These are phyloP conservation scores for Coenobita brevimanus DNA, from an alignment of 1,140 invertebrate species.

Conservation along the genomic window DNA sequence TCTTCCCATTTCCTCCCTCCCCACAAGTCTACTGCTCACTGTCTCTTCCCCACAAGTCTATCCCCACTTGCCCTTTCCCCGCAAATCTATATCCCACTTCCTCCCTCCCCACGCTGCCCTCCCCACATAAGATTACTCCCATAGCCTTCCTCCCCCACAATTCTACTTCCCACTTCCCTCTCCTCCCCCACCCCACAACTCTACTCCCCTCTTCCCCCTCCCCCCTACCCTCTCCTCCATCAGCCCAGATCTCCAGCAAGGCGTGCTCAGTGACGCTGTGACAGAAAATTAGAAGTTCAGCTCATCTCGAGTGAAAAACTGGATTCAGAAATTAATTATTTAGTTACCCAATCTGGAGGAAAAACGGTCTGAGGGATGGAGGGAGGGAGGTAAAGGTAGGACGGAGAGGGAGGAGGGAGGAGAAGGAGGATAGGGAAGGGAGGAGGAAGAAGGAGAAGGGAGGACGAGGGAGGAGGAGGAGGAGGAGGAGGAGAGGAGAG, in stretches of 20 bases:
- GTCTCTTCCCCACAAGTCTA: neutral
- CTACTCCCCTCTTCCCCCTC: neutral
- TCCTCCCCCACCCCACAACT: no score
- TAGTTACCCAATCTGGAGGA: slow-evolving; percentile 57
- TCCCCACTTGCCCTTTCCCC: neutral
- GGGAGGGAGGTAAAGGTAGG: slow-evolving; percentile 30
- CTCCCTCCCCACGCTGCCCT: neutral
- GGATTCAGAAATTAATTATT: slow-evolving; percentile 64
- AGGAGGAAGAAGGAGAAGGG: neutral
- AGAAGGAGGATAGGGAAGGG: neutral
- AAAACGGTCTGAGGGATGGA: no score
- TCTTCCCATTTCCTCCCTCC: neutral
- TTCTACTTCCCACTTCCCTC: no score
- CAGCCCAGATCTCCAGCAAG: neutral
- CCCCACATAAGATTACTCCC: no score
- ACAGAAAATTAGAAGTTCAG: slow-evolving; percentile 61
- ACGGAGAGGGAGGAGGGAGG: neutral
- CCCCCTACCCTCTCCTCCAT: neutral
- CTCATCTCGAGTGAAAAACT: slow-evolving; percentile 51
- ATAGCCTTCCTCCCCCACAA: no score
- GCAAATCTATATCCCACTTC: neutral
- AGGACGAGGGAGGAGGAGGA: neutral
- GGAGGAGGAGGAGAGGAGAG: neutral
- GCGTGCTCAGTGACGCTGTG: neutral
- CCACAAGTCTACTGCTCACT: neutral